Evolutionary conservation across 2,797 vertebrate genomes (phyloP).

Genomic region (Anguilla pacifica): DNA sequence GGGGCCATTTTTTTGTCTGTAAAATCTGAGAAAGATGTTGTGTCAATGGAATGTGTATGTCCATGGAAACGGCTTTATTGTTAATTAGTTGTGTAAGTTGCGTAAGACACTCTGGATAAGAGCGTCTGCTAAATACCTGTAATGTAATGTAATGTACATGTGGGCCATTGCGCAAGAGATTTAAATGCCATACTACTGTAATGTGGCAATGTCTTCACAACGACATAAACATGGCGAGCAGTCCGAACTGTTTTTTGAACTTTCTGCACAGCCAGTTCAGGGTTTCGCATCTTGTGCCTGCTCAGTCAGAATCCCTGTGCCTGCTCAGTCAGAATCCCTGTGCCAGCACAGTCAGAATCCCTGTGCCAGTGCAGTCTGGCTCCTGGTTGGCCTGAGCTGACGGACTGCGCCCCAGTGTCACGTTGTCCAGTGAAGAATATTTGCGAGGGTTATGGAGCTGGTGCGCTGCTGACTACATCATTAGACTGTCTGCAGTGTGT

Average conservation of each 20-base stretch:
- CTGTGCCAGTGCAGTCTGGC: neutral
- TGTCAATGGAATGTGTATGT: neutral
- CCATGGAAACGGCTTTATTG: too few species aligned
- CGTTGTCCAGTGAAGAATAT: neutral
- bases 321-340: neutral
- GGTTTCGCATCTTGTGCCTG: too few species aligned
- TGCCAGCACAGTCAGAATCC: neutral
- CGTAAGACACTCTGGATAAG: too few species aligned
- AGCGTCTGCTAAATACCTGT: too few species aligned
- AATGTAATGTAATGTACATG: too few species aligned
- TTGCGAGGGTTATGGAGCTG: neutral
- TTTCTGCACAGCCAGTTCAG: neutral
- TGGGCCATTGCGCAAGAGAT: neutral
- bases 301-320: too few species aligned
- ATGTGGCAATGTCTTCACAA: neutral
- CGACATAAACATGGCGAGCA: neutral
- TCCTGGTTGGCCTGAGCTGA: neutral
- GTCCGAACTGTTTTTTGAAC: neutral
- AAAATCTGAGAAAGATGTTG: neutral
- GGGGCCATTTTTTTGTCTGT: neutral
- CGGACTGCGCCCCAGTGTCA: neutral
- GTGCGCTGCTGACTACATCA: neutral
- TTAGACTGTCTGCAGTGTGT: neutral
- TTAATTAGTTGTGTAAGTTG: too few species aligned
- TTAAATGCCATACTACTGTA: neutral